These are phyloP conservation scores for Pomatorhinus ruficollis DNA, from an alignment of 2,113 vertebrate genomes.

Conservation along the genomic window DNA sequence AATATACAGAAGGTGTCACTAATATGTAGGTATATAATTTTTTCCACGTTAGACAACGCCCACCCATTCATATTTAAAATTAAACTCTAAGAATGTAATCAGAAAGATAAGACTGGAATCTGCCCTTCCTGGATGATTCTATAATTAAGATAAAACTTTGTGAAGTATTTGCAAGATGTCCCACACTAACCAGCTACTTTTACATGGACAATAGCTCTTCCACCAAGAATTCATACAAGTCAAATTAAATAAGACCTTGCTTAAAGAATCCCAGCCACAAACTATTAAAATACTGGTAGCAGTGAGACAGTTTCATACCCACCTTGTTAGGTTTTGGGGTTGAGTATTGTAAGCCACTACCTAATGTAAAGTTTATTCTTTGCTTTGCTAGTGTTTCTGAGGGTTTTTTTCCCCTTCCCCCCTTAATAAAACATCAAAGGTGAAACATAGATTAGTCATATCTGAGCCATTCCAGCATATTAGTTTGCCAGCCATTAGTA, in stretches of 20 bases:
- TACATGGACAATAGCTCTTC: not conserved
- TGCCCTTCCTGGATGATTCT: not conserved
- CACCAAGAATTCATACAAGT: not conserved
- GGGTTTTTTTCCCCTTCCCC: rapidly evolving
- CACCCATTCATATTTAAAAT: not conserved
- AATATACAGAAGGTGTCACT: not conserved
- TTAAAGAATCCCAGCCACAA: not conserved
- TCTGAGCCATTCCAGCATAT: not conserved
- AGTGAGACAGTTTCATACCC: not conserved
- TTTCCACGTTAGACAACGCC: not conserved
- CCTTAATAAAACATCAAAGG: not conserved
- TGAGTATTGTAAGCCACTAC: not conserved
- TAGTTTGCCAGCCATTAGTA: not conserved
- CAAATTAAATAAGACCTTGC: not conserved
- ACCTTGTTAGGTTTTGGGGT: not conserved
- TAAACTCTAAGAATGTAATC: not conserved
- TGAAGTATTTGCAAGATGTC: not conserved
- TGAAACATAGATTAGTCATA: not conserved
- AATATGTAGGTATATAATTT: not conserved
- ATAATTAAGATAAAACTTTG: not conserved
- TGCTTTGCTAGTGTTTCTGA: not conserved
- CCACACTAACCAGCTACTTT: not conserved
- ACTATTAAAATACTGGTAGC: not conserved
- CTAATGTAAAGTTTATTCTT: not conserved
- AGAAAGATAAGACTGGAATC: not conserved